Percentiles rank a stretch among this genome's conserved stretches.
phyloP scores from a whole-genome alignment of 1,140 invertebrate species.

The Panulirus ornatus region DNA sequence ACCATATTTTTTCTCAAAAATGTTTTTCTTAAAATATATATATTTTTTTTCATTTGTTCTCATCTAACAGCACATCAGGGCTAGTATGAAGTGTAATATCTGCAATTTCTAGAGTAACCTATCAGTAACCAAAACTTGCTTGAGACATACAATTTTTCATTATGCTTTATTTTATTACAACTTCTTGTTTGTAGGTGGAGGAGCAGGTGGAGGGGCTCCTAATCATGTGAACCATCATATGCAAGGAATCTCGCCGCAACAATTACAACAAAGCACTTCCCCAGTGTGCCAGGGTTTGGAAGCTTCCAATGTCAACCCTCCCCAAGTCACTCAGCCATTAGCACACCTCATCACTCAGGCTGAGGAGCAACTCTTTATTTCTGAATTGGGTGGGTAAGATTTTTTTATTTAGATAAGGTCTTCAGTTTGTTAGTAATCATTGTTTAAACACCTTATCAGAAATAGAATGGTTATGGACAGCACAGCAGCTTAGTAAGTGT shows the following conservation, averaged over 20 bases:
- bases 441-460: too few species aligned
- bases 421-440: too few species aligned
- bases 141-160: not conserved
- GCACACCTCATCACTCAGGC: slow-evolving; percentile 18
- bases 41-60: not conserved
- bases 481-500: too few species aligned
- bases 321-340: not conserved
- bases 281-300: not conserved
- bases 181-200: not conserved
- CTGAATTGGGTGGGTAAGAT: not conserved
- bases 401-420: not conserved
- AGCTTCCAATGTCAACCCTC: not conserved
- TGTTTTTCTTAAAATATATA: not conserved
- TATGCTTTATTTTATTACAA: not conserved
- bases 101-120: too few species aligned
- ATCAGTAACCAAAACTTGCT: too few species aligned
- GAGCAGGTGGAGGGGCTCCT: not conserved
- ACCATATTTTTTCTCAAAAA: not conserved
- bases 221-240: not conserved
- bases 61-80: too few species aligned
- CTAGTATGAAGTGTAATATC: too few species aligned
- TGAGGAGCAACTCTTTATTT: slow-evolving; percentile 34
- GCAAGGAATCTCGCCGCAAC: not conserved
- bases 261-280: not conserved
- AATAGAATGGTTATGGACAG: too few species aligned